Base-by-base conservation (phyloP, 2,113 vertebrate genomes). In the Diglossa brunneiventris region DNA sequence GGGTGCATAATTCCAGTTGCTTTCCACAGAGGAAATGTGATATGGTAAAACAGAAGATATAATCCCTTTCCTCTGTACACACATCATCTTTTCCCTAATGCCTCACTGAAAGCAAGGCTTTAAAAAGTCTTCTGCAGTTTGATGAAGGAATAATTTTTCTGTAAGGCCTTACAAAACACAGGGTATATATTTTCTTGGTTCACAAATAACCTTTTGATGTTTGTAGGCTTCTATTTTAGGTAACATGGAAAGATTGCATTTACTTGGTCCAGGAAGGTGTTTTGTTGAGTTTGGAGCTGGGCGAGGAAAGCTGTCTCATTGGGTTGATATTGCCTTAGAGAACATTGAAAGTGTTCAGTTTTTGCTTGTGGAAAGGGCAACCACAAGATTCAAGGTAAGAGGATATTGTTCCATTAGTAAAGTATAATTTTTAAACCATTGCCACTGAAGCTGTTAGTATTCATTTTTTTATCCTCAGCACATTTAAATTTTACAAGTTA, bases 201-300 rank as follows among this genome's bases (percentile, higher is more conserved):
- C 33, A 12, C 81, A 95, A 97, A 92, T 97, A 96, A 97, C 90
- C 42, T 83, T 84, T 83, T 91, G 26, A 96, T 92, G 74, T 98
- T 92, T 98, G 56, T 97, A 99, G 99, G 98, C 99, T 79, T 99
- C 99, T 80, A 98, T 99, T 96, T 95, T 99, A 97, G 99, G 99
- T 96, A 98, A 99, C 94, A 98, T 99, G 98, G 98, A 99, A 95
- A 98, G 97, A 46, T 83, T 99, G 95, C 97, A 98, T 62, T 98
- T 99, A 96, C 98, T 99, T 92, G 96, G 97, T 62, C 95, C 98
- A 37, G 97, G 98, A 92, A 98, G 97, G 84, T 99, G 99, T 96
- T 99, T 99, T 84, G 96, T 99, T 83, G 99, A 99, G 94, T 99
- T 99, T 90, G 99, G 99, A 87, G 99, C 99, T 16, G 99, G 99